Base-by-base conservation (phyloP, 2,888 invertebrate genomes). In the Pogonocherus hispidulus region DNA sequence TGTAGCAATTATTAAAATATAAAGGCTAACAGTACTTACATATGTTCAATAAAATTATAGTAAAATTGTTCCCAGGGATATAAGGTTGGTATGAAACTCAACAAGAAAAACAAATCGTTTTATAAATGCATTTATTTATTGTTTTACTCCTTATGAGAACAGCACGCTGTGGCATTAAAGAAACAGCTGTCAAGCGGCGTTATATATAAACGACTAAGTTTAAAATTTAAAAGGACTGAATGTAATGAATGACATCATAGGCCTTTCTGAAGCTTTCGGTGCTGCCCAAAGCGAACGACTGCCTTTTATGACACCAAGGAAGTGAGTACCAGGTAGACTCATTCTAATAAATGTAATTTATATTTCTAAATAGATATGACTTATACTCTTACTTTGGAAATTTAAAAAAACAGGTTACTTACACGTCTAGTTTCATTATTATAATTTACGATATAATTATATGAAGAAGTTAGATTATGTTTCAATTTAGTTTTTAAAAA, bases 201-300 rank as follows among this genome's bases (percentile, higher is more conserved):
- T 41, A 37, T 35, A 35, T 55, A 35, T 37, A 55, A 18, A 35
- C 41, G 20, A 11, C 16, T 37, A 41, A 27, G 23, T 56, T 56
- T 56, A 56, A 56, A 56, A 37, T 56, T 56, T 56, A 56, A 56
- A 56, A 56, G 56, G 56, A 44, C 56, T 41, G 56, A 37, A 56
- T 56, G 41, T 37, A 56, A 41, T 56, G 56, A 41, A 56, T 56
- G 37, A 56, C 54, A 37, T 56, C 56, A 56, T 56, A 56, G 44
- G 56, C 41, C 56, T 56, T 56, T 52, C 41, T 56, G 56, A 56
- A 56, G 22, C 44, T 37, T 35, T 19, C 27, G 54, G 54, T 55
- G 18, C 20, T 18, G 16, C 37, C 54, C 54, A 37, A 55, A 35
- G 18, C 37, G 37, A 55, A 16, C 37, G 32, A 35, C 35, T 27